Base-by-base conservation (phyloP, 2,797 vertebrate species). In the Falco berigora region DNA sequence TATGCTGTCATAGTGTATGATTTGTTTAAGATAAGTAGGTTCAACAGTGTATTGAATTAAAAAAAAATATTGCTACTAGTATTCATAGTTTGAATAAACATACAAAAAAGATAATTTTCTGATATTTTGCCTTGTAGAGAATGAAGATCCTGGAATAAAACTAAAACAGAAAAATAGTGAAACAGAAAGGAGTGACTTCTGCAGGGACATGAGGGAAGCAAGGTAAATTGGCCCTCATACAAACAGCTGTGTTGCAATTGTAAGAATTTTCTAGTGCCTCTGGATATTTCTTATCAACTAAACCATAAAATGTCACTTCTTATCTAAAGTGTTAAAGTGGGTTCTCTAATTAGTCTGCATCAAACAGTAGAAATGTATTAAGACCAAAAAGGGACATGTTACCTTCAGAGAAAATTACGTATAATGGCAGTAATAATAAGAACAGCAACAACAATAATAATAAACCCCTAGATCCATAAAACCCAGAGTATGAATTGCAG, bases 231-330 rank as follows among this genome's bases (percentile, higher is more conserved):
- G 20, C 1, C 0, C 24, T 86, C 0, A 0, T n/a, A 62, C 38
- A 63, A 55, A 59, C 32, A 89, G 8, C 40, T 79, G 36, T 76
- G 28, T 76, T 79, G 67, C 28, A 52, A 28, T 38, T 78, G 6
- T 73, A 76, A 50, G 49, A 86, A 79, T 10, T 23, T 90, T 80
- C 28, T 62, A 40, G 28, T 72, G 53, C 76, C 80, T 86, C 73
- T 73, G 27, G 83, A 20, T 90, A 59, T 92, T 93, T 94, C 58
- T 92, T 93, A 92, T 63, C 36, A 36, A 59, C 44, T 83, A 32
- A 86, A 62, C 34, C 22, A 5, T 58, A 78, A 81, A 36, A 84
- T 74, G 15, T 63, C 44, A 32, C 25, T 84, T 34, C 49, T 71
- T 69, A 38, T 61, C 84, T 95, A 55, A 78, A 90, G 56, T 55